These are phyloP conservation scores for Drosophila hawaiiensis DNA, from an alignment of 2,888 invertebrate species.

Conservation along the genomic window DNA sequence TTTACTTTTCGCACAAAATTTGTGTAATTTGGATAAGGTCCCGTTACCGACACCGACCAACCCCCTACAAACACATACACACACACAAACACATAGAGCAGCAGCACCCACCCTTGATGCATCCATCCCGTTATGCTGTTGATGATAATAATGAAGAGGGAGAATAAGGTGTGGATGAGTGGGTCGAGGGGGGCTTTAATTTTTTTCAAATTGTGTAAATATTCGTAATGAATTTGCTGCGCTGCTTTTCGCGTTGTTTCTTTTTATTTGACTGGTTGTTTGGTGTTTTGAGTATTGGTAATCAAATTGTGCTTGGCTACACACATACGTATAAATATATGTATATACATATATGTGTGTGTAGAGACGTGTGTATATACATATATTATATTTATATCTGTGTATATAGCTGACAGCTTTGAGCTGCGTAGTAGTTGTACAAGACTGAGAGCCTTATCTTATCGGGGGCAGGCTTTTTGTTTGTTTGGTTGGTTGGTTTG, in stretches of 20 bases:
- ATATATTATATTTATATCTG: slow-evolving; percentile 3
- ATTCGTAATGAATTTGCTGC: slow-evolving; percentile 69
- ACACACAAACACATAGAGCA: slow-evolving; percentile 4
- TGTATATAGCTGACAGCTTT: background rate
- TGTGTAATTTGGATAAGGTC: slow-evolving; percentile 66
- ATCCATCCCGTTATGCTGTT: slow-evolving; percentile 31
- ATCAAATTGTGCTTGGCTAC: slow-evolving; percentile 21
- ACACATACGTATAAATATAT: background rate
- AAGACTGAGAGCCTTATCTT: slow-evolving; percentile 41
- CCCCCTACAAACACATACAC: slow-evolving; percentile 26
- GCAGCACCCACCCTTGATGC: slow-evolving; percentile 53
- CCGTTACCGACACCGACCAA: slow-evolving; percentile 30
- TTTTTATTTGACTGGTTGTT: slow-evolving; percentile 6
- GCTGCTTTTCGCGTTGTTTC: slow-evolving; percentile 15
- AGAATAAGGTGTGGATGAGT: background rate
- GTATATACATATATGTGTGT: background rate
- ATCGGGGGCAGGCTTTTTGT: slow-evolving; percentile 32
- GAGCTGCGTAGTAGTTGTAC: slow-evolving; percentile 7
- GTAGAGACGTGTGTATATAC: background rate
- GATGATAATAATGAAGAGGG: slow-evolving; percentile 21
- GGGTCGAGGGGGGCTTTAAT: slow-evolving; percentile 26
- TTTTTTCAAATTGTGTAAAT: slow-evolving; percentile 67
- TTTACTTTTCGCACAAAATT: slow-evolving; percentile 69
- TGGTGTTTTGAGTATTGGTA: slow-evolving; percentile 15
- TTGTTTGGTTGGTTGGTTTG: slow-evolving; percentile 23